Evolutionary conservation across 2,797 vertebrate species (phyloP).

Genomic region (Sebastolobus altivelis): DNA sequence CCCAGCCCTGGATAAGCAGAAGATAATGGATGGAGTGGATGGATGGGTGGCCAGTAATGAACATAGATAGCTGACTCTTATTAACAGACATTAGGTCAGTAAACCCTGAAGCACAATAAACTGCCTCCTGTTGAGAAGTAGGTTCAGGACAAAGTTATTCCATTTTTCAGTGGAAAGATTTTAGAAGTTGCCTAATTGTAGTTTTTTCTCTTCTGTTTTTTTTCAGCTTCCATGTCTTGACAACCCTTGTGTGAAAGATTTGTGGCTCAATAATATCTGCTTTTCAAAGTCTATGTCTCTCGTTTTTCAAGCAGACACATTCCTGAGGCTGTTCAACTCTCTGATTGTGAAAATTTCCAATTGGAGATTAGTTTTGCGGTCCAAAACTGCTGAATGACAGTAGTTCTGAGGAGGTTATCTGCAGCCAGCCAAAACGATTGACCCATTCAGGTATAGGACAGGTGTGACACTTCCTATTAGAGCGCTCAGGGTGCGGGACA

Average conservation of each 20-base stretch:
- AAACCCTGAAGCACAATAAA: neutral
- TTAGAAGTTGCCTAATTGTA: neutral
- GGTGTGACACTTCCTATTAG: conserved; percentile 17
- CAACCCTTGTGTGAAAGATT: neutral
- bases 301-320: neutral
- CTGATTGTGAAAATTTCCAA: neutral
- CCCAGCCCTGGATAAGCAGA: too few species aligned
- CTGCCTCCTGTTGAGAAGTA: neutral
- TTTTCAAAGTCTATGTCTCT: neutral
- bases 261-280: neutral
- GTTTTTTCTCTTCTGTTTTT: neutral
- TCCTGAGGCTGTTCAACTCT: neutral
- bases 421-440: neutral
- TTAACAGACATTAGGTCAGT: neutral
- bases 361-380: neutral
- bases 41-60: neutral
- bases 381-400: neutral
- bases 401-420: conserved; percentile 8
- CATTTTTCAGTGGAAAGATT: neutral
- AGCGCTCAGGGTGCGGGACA: neutral
- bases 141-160: neutral
- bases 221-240: neutral
- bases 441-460: conserved; percentile 17
- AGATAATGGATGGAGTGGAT: too few species aligned
- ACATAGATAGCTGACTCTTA: neutral